Base-by-base conservation (phyloP, 2,113 vertebrate genomes). In the Hemiscyllium ocellatum region DNA sequence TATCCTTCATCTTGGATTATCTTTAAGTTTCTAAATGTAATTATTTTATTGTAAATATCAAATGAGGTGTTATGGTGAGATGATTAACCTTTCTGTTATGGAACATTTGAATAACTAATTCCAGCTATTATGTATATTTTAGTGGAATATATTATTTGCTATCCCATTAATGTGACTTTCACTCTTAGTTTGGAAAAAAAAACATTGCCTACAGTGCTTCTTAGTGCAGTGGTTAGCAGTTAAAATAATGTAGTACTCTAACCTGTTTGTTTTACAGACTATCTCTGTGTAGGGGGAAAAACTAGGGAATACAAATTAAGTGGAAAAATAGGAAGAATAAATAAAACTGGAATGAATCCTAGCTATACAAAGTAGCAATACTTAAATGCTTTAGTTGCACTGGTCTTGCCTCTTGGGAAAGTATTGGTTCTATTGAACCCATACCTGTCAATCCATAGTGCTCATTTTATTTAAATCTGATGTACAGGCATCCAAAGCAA, bases 381-480 rank as follows among this genome's bases (percentile, higher is more conserved):
- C 50, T 2, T 29, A 24, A 89, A n/a, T 65, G 29, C 6, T 33
- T n/a, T 66, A 37, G 4, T 17, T 93, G 37, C 33, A 91, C 89
- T 66, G 56, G 15, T 29, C 8, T 65, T 33, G 33, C 29, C 89
- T 65, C 13, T 56, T 19, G 24, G 61, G 56, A 91, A 91, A 91
- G 2, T 17, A 22, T 37, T 91, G 19, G 89, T 66, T 93, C 89
- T 37, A 4, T 93, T 37, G 87, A 66, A 93, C 5, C 33, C 5
- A 10, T 17, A 37, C 37, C 61, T 66, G 5, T 93, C 89, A 37
- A n/a, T 93, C 33, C n/a, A 12, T 68, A 20, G n/a, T 6, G 66
- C 56, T 93, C 26, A 90, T 90, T 50, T 66, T 47, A n/a, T 65
- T 91, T 68, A 93, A 93, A 93, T 68, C 19, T 93, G 17, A n/a